Conservation (phyloP, 2,797 vertebrate genomes). For the Myripristis jacobus region DNA sequence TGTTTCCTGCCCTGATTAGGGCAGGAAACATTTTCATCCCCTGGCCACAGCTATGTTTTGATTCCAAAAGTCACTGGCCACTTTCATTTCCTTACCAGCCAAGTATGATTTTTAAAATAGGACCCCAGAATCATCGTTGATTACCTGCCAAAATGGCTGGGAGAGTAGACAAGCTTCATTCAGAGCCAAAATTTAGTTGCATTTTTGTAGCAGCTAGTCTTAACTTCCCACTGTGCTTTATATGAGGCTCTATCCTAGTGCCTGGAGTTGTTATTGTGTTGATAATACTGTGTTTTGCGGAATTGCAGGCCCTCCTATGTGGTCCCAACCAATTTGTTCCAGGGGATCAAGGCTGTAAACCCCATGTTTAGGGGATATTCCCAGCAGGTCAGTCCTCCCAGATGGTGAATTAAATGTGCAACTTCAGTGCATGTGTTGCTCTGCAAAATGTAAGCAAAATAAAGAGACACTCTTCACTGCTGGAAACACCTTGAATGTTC, state of each 20-base stretch:
- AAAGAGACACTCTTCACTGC: conserved; percentile 4
- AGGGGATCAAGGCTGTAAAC: conserved; percentile 98
- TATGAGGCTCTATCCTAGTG: neutral
- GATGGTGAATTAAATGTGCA: conserved; percentile 38
- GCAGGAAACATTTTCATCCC: neutral
- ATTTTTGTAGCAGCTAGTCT: conserved; percentile 1
- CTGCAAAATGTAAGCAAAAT: neutral
- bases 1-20: no score
- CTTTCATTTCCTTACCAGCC: neutral
- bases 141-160: neutral
- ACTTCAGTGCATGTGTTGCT: neutral
- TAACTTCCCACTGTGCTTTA: neutral
- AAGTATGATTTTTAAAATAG: neutral
- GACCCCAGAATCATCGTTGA: neutral
- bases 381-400: conserved; percentile 89
- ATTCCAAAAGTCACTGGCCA: neutral
- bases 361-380: conserved; percentile 98
- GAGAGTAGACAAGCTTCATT: neutral
- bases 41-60: neutral
- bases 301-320: conserved; percentile 92
- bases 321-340: conserved; percentile 97
- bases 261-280: neutral
- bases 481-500: conserved; percentile 3
- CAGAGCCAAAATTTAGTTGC: neutral
- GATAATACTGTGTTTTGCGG: conserved; percentile 25